phyloP scores from a whole-genome alignment of 2,888 invertebrate species.

The Lasioglossum lativentre region DNA sequence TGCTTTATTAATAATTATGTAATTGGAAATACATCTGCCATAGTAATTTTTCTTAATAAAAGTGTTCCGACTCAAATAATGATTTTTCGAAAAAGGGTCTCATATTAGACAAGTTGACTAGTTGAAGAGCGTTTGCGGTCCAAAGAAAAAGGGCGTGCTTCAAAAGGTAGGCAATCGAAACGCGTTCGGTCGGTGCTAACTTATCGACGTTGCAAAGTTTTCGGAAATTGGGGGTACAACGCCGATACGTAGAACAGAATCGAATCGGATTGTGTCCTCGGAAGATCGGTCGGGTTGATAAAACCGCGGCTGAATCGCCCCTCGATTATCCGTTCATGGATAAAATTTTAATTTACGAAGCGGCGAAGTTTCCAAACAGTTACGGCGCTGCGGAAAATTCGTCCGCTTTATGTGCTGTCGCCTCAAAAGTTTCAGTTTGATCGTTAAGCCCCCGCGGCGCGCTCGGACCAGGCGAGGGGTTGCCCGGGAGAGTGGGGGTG shows the following conservation, averaged over 20 bases:
- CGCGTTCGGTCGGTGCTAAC: not conserved
- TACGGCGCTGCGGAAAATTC: conserved; percentile 63
- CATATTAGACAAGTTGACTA: too few species aligned
- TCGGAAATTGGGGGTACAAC: not conserved
- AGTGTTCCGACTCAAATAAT: too few species aligned
- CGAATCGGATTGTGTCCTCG: conserved; percentile 24
- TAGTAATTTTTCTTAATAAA: too few species aligned
- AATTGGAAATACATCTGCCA: too few species aligned
- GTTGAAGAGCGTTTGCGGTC: not conserved
- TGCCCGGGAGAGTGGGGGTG: conserved; percentile 22
- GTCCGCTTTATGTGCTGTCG: conserved; percentile 64
- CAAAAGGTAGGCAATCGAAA: not conserved
- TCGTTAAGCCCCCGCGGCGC: conserved; percentile 64
- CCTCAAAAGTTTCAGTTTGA: conserved; percentile 72
- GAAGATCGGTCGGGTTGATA: conserved; percentile 40
- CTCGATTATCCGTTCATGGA: conserved; percentile 72
- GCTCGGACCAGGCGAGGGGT: conserved; percentile 44
- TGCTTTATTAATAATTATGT: too few species aligned
- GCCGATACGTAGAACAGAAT: conserved; percentile 32
- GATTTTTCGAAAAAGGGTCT: too few species aligned
- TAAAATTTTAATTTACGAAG: conserved; percentile 74
- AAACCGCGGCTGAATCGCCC: conserved; percentile 66
- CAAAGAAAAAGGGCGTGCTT: not conserved
- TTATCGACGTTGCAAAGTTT: conserved; percentile 19
- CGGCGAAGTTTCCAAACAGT: conserved; percentile 66